phyloP scores from a whole-genome alignment of 2,888 invertebrate species.

The Hypsopygia costalis region DNA sequence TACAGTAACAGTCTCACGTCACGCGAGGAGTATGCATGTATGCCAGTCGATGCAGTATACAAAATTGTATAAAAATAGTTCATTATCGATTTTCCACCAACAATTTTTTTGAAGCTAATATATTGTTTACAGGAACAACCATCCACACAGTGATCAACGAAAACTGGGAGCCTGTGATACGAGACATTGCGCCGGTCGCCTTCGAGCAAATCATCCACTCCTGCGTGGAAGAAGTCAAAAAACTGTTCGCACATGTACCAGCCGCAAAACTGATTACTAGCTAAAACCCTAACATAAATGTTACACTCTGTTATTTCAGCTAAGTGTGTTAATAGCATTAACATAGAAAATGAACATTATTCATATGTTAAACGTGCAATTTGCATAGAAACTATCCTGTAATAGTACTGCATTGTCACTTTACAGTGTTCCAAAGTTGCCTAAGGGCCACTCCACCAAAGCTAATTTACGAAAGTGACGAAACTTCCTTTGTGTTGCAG shows the following conservation, averaged over 20 bases:
- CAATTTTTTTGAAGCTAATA: too few relatives aligned
- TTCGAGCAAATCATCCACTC: conserved; percentile 68
- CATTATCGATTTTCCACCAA: too few relatives aligned
- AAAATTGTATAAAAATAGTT: too few relatives aligned
- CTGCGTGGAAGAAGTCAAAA: conserved; percentile 65
- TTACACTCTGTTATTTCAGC: neutral
- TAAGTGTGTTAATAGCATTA: neutral
- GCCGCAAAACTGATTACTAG: conserved; percentile 39
- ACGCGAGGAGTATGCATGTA: too few relatives aligned
- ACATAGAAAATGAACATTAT: neutral
- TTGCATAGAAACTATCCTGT: conserved; percentile 3
- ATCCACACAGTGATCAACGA: conserved; percentile 64
- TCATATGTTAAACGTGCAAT: conserved; percentile 1
- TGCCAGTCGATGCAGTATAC: too few relatives aligned
- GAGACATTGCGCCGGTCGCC: conserved; percentile 68
- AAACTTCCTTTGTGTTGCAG: conserved; percentile 8
- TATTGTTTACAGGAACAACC: conserved; percentile 46
- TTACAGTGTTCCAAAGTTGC: neutral
- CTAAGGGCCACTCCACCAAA: conserved; percentile 1
- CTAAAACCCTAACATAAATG: conserved; percentile 6
- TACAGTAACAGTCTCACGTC: too few relatives aligned
- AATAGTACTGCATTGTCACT: neutral
- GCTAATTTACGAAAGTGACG: conserved; percentile 1
- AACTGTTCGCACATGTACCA: conserved; percentile 64
- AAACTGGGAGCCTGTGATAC: conserved; percentile 72